Conservation (phyloP, 2,797 vertebrate species). For the Crenuchus spilurus region DNA sequence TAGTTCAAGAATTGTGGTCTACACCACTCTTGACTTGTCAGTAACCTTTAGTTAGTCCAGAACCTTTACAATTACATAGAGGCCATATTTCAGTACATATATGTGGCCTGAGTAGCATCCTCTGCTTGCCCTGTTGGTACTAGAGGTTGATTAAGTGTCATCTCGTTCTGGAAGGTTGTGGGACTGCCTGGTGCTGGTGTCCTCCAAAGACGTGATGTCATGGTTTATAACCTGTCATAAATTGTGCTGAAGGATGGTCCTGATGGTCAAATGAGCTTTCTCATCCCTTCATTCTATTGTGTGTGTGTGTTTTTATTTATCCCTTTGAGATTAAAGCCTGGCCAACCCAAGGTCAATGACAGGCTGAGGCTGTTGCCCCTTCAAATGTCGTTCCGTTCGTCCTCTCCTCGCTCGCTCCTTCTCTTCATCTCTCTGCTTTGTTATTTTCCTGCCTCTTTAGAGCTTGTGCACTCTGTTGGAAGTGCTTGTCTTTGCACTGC, state of each 20-base stretch:
- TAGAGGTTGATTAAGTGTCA: constrained; percentile 55
- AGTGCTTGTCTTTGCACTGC: constrained; percentile 68
- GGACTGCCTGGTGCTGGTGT: constrained; percentile 48
- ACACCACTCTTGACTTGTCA: neutral
- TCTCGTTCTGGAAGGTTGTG: constrained; percentile 51
- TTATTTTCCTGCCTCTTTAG: constrained; percentile 56
- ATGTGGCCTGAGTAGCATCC: constrained; percentile 49
- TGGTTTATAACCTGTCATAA: constrained; percentile 66
- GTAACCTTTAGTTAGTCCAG: too few species aligned
- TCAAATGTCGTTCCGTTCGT: neutral
- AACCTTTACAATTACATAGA: too few species aligned
- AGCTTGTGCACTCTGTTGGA: constrained; percentile 56
- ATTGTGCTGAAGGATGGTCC: constrained; percentile 62
- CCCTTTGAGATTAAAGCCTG: constrained; percentile 52
- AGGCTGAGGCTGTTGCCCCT: constrained; percentile 42
- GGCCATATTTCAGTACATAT: too few species aligned
- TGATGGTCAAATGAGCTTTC: constrained; percentile 55
- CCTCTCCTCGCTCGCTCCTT: constrained; percentile 33
- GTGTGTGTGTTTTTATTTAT: constrained; percentile 41
- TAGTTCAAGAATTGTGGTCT: neutral
- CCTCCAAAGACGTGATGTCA: constrained; percentile 63
- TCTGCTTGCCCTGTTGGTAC: constrained; percentile 49
- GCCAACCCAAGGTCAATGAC: constrained; percentile 63
- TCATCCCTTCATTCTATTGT: constrained; percentile 46
- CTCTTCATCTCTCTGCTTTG: constrained; percentile 55